Evolutionary conservation across 1,140 invertebrate genomes (phyloP).

Genomic region (Eulimnadia texana): DNA sequence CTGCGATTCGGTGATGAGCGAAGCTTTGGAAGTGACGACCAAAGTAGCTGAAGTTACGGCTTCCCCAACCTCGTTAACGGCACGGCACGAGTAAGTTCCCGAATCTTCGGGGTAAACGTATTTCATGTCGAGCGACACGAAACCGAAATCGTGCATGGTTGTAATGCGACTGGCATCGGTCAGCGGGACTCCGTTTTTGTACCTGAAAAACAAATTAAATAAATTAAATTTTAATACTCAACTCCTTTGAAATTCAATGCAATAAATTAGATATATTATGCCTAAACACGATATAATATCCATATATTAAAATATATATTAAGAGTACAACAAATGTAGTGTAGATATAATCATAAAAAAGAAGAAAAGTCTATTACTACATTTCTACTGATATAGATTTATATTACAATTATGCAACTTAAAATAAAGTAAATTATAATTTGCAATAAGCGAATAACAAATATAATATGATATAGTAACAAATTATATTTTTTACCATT

Average conservation of each 20-base stretch:
- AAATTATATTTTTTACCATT: too few relatives aligned
- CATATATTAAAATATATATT: too few relatives aligned
- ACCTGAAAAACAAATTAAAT: constrained; percentile 92
- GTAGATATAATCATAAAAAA: too few relatives aligned
- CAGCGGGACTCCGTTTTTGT: constrained; percentile 78
- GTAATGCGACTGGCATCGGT: constrained; percentile 71
- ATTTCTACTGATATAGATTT: too few relatives aligned
- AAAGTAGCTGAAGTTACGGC: constrained; percentile 82
- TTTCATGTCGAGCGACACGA: constrained; percentile 85
- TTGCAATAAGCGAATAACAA: too few relatives aligned
- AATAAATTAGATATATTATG: too few relatives aligned
- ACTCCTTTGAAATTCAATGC: constrained; percentile 71
- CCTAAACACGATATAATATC: too few relatives aligned
- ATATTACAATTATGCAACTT: too few relatives aligned
- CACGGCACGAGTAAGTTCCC: constrained; percentile 84
- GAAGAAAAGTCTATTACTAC: too few relatives aligned
- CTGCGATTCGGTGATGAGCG: constrained; percentile 72
- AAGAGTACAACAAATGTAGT: too few relatives aligned
- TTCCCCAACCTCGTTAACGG: constrained; percentile 86
- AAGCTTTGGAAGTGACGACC: constrained; percentile 75
- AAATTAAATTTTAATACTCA: constrained; percentile 77
- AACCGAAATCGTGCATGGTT: constrained; percentile 90
- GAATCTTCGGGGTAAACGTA: constrained; percentile 85
- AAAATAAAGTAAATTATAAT: too few relatives aligned
- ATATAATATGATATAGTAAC: too few relatives aligned